Evolutionary conservation across 1,140 invertebrate species (phyloP), one percentile per base, ranked within the genome.

Genomic region (Bathynomus jamesi): DNA sequence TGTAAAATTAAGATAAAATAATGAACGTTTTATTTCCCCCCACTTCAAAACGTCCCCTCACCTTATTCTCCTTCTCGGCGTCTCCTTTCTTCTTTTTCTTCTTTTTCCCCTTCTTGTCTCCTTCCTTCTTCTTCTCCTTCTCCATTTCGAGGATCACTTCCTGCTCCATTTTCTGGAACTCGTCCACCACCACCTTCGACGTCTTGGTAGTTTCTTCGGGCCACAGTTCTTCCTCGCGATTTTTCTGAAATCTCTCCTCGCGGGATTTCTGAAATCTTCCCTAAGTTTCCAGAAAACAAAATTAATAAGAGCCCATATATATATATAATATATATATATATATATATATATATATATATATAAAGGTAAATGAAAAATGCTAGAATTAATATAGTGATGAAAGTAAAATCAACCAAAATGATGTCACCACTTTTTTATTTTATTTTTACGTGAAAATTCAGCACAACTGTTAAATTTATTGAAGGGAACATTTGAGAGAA

Each of bases 311-410:
- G 21, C 21, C 13, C 21, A 53, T 53, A 53, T 53, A 53, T 40
- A 53, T 53, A 53, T 53, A 53, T 53, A 53, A 3, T 53, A 5
- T 53, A 53, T 53, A 53, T 53, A 53, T 53, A 53, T 53, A 53
- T 53, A 53, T 53, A 53, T 53, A 53, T 53, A 53, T 53, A 40
- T 53, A 53, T 53, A 53, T 53, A 53, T 53, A 53, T 53, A 53
- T 53, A 53, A 17, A 53, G 13, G 21, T 53, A 53, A 17, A 53
- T 53, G 21, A 2, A 3, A 2, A 53, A n/a, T n/a, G n/a, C n/a
- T n/a, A n/a, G n/a, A n/a, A n/a, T n/a, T n/a, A n/a, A n/a, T n/a
- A n/a, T n/a, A n/a, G n/a, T n/a, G n/a, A n/a, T n/a, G n/a, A n/a
- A n/a, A n/a, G n/a, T n/a, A n/a, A n/a, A n/a, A n/a, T n/a, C n/a